Evolutionary conservation across 2,113 vertebrate genomes (phyloP), one percentile per base, ranked within the genome.

Genomic region (Trogon surrucura): DNA sequence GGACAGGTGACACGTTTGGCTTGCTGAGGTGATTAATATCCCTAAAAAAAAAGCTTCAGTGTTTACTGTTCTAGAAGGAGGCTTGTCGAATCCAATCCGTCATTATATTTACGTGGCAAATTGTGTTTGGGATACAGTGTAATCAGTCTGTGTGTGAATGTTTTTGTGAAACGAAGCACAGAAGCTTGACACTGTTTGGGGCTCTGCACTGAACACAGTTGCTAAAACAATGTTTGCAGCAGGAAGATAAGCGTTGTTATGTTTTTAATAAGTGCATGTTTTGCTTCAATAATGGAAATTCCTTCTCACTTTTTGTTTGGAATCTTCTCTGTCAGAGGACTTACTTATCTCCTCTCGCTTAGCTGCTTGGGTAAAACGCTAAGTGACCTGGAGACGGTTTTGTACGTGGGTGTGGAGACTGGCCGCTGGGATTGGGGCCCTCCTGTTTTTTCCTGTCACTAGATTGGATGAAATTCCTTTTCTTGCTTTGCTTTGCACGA

Each of bases 1-100:
- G 48, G 65, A 50, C 82, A 94, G 91, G 90, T 92, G 85, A 80
- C 75, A 51, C 0, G 0, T 61, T 72, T 87, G 73, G 32, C 82
- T 85, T 87, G 56, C 62, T 60, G 56, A 87, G 53, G 67, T 93
- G 85, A 94, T 96, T 88, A 89, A 92, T 89, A 85, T 47, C 44
- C 32, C 73, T 83, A 85, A 96, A 85, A 58, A 91, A 41, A 94
- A 85, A 69, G 85, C 85, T 89, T 85, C 66, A n/a, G 62, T 94
- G 84, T 91, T 95, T 91, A 85, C 87, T 75, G 26, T 70, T 89
- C 71, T 91, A 89, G 87, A 82, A 93, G 30, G 80, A 93, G 79
- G 34, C 73, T 83, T 90, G 83, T 96, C 86, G 95, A 87, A 88
- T 91, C 64, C 77, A 93, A 92, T 81, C 85, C 77, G 58, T 96